Evolutionary conservation across 2,113 vertebrate species (phyloP).

Genomic region (Coptodon bakossiorum): DNA sequence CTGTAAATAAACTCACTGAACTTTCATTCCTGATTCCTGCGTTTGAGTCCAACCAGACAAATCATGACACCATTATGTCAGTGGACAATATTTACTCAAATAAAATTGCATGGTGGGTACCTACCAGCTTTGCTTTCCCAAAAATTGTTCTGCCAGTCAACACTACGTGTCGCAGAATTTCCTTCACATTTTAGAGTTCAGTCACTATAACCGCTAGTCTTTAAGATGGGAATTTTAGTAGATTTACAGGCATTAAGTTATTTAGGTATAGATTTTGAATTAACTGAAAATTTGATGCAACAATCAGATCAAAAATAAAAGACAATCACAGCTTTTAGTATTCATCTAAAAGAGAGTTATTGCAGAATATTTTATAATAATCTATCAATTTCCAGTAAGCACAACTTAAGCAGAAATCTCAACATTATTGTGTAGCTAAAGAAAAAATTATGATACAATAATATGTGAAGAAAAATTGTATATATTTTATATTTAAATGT

Average conservation of each 20-base stretch:
- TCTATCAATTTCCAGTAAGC: not conserved
- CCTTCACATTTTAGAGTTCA: not conserved
- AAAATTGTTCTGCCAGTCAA: not conserved
- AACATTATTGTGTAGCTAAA: not conserved
- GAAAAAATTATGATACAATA: not conserved
- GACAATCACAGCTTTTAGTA: not conserved
- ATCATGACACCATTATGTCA: not conserved
- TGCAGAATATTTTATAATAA: not conserved
- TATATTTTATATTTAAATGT: not conserved
- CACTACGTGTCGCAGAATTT: not conserved
- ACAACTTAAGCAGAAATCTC: not conserved
- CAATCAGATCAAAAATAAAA: not conserved
- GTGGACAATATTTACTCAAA: not conserved
- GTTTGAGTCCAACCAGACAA: not conserved
- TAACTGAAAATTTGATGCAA: not conserved
- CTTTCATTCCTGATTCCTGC: not conserved
- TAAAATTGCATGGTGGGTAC: not conserved
- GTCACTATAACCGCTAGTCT: not conserved
- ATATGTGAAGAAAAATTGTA: not conserved
- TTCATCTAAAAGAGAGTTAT: not conserved
- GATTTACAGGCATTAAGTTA: not conserved
- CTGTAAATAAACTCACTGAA: not conserved
- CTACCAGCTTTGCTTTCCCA: not conserved
- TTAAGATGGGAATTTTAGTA: not conserved
- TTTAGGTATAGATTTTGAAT: not conserved